Evolutionary conservation across 2,888 invertebrate species (phyloP).

Genomic region (Nomada ferruginata): DNA sequence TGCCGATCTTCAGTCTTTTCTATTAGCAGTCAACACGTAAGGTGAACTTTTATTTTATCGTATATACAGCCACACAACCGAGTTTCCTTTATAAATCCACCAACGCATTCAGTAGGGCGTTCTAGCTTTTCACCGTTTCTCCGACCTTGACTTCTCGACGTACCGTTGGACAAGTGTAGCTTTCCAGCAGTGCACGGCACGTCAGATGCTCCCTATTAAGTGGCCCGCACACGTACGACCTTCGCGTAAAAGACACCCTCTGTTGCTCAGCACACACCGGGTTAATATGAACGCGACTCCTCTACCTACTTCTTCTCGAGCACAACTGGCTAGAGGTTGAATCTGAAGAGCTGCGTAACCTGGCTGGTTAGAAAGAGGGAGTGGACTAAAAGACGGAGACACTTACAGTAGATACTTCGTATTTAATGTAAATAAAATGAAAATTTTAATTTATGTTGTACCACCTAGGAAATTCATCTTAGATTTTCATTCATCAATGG

Average conservation of each 20-base stretch:
- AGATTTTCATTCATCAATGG: no score
- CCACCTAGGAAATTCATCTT: no score
- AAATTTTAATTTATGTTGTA: no score
- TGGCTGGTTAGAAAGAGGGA: neutral
- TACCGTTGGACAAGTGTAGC: slow-evolving; percentile 7
- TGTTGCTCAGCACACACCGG: neutral
- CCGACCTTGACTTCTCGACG: slow-evolving; percentile 40
- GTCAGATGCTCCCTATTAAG: slow-evolving; percentile 33
- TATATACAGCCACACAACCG: neutral
- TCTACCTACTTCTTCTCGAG: neutral
- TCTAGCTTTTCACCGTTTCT: neutral
- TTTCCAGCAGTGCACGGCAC: slow-evolving; percentile 26
- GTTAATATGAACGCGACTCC: slow-evolving; percentile 11
- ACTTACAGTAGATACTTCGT: no score
- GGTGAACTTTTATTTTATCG: neutral
- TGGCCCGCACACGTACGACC: slow-evolving; percentile 41
- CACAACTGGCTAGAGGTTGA: neutral
- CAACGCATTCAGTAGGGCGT: neutral
- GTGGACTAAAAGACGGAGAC: no score
- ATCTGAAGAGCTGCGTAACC: neutral
- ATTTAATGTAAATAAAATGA: no score
- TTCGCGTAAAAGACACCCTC: slow-evolving; percentile 10
- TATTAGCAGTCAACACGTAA: neutral
- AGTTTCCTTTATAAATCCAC: neutral
- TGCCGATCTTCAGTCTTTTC: no score